Evolutionary conservation across 2,797 vertebrate species (phyloP).

Genomic region (Buceros bicornis): DNA sequence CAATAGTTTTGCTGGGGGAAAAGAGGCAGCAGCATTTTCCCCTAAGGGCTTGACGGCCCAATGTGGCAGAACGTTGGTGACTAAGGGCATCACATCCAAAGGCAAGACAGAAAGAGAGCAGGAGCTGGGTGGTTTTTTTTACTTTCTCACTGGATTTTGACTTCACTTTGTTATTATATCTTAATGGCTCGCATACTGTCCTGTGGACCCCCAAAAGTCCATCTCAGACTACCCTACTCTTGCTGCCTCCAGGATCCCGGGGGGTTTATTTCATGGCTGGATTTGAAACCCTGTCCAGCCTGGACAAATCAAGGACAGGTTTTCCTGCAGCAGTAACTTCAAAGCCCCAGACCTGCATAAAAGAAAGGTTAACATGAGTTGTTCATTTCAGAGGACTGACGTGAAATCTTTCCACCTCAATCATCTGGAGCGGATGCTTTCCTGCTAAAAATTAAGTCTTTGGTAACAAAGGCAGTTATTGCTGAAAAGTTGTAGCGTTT

Average conservation of each 20-base stretch:
- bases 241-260: not conserved
- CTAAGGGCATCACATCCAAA: not conserved
- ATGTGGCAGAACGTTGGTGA: not conserved
- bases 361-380: not conserved
- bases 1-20: not conserved
- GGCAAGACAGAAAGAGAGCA: not conserved
- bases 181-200: not conserved
- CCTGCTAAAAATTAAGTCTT: conserved; percentile 1
- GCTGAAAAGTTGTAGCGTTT: not conserved
- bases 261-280: not conserved
- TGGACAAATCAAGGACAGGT: not conserved
- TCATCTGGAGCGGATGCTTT: not conserved
- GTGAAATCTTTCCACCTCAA: not conserved
- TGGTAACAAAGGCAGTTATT: not conserved
- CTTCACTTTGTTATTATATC: not conserved
- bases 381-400: not conserved
- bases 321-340: not conserved
- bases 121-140: not conserved
- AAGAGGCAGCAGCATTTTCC: not conserved
- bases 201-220: not conserved
- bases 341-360: not conserved
- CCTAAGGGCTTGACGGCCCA: not conserved
- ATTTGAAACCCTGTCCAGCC: not conserved
- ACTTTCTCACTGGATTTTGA: not conserved
- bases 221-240: not conserved